Base-by-base conservation (phyloP, 2,113 vertebrate genomes). In the Pomatostomus ruficeps region DNA sequence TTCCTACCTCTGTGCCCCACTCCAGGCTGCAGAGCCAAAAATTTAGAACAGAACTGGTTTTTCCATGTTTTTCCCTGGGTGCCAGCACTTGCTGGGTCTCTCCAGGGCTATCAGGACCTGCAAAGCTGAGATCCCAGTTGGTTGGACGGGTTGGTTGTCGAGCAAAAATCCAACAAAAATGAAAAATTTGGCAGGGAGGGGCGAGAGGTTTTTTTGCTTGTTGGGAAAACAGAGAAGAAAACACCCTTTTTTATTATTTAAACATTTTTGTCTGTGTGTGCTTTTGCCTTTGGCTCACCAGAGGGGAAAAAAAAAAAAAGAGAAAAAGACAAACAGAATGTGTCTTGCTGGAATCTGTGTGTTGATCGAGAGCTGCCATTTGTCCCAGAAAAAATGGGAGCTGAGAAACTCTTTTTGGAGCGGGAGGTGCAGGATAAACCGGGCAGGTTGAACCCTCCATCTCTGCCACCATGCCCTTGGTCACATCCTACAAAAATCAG, bases 201-300 rank as follows among this genome's bases (percentile, higher is more conserved):
- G 14, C 17, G 36, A 54, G 20, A 29, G 0, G 0, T 15, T 82
- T 33, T 57, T 72, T 61, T 20, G 7, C 45, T 73, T 65, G 51
- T 74, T 83, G 75, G 67, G 80, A 91, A 80, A 90, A 76, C 66
- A 76, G 65, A 59, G 77, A 92, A 29, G 83, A 91, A 91, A 91
- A 91, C 76, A 91, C 79, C 35, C 86, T 63, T 77, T 67, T 70
- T 85, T 68, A 70, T 93, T 92, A 80, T 84, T 96, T 40, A 73
- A 86, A 49, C 54, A 17, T 85, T 93, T 95, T 79, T 73, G 85
- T 88, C 61, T 91, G 29, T 18, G 29, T 71, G 43, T n/a, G 52
- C 82, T 72, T 92, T 92, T 73, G 91, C 91, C 89, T 93, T 91
- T 93, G 94, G 83, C 91, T 93, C 55, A 46, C 45, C 26, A 38